Conservation (phyloP, 2,888 invertebrate species). For the Drosophila lacicola region DNA sequence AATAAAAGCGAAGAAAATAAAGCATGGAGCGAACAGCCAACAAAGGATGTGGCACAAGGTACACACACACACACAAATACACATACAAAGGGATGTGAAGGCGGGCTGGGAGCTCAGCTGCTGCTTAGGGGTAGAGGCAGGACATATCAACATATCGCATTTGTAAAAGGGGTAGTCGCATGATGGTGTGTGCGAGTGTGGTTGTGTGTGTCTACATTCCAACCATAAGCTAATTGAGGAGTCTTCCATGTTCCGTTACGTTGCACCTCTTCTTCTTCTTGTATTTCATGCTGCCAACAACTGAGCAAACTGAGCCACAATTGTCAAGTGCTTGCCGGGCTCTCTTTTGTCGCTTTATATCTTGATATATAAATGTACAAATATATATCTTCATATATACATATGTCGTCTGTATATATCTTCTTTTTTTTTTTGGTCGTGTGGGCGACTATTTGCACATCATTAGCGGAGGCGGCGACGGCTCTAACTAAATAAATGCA, state of each 20-base stretch:
- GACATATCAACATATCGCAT: conserved; percentile 34
- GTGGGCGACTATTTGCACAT: conserved; percentile 66
- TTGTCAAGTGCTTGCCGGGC: conserved; percentile 31
- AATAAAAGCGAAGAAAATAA: conserved; percentile 52
- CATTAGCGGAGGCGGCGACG: conserved; percentile 56
- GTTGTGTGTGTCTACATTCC: conserved; percentile 13
- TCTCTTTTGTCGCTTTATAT: conserved; percentile 21
- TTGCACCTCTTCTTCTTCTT: conserved; percentile 12
- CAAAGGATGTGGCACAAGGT: conserved; percentile 34
- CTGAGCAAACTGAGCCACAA: conserved; percentile 44
- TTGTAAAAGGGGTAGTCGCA: conserved; percentile 36
- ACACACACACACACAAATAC: conserved; percentile 15
- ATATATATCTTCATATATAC: conserved; percentile 13
- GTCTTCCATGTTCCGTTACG: conserved; percentile 34
- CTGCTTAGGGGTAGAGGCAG: conserved; percentile 9
- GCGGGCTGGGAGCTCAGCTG: background rate
- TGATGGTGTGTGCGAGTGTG: conserved; percentile 3
- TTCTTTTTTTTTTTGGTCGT: conserved; percentile 17
- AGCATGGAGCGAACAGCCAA: conserved; percentile 28
- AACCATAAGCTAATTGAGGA: conserved; percentile 68
- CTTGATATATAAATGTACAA: conserved; percentile 6
- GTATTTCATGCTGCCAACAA: conserved; percentile 23
- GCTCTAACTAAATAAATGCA: conserved; percentile 40
- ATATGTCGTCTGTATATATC: conserved; percentile 1
- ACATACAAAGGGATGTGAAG: conserved; percentile 10